Evolutionary conservation across 2,113 vertebrate species (phyloP), one percentile per base, ranked within the genome.

Genomic region (Thymallus thymallus): DNA sequence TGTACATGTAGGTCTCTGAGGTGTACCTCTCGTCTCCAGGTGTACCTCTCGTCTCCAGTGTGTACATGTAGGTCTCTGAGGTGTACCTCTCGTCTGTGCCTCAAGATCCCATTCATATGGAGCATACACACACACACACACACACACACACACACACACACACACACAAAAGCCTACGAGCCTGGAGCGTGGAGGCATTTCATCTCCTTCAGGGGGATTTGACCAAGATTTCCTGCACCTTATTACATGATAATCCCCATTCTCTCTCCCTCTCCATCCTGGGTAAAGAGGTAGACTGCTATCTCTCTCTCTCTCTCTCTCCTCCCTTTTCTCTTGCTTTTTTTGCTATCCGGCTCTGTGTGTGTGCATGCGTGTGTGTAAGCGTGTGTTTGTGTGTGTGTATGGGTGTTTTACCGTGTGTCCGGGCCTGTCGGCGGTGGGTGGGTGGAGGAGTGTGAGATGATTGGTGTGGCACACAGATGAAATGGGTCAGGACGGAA

Each of bases 171-270:
- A 79, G 68, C 65, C 87, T 70, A 6, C 82, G 80, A 83, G 89
- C 87, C 82, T 81, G 73, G 71, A 88, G 90, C 84, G 84, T 76
- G 68, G 80, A 85, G 86, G 85, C 84, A 82, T 91, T 91, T 92
- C 76, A 87, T 81, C 87, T 87, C 82, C 77, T 91, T 90, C 76
- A 80, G 85, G 74, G 84, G 86, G 88, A 91, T 92, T 91, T 90
- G 76, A 91, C 88, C 82, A 82, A 92, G 91, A 91, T 94, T 92
- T 92, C 92, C 91, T 90, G 88, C 79, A 76, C 82, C 89, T 91
- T 92, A 94, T 93, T 90, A 92, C 92, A 93, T 89, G 86, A 87
- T 93, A 93, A 94, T 92, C 91, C 91, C 83, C 74, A 66, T 68
- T 76, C 66, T 30, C 63, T 26, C 60, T 68, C 81, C 78, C 75